Evolutionary conservation across 23 tunicate species (phyloP), one percentile per base, ranked within the genome.

Genomic region (Styela plicata): DNA sequence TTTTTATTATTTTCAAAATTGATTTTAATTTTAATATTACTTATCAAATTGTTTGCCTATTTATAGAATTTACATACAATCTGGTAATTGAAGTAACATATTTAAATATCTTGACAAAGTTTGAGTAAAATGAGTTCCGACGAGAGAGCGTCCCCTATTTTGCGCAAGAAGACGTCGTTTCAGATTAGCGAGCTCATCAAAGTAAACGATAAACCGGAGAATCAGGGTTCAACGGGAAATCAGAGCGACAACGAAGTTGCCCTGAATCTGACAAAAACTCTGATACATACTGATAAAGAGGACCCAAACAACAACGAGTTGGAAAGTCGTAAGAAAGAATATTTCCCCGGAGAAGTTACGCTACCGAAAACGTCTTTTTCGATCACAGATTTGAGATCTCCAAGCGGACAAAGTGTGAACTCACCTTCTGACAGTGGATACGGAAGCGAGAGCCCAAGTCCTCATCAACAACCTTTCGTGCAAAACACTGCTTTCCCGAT

Each of bases 361-460:
- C n/a, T 57, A 17, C 1, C 66, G 0, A 52, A 52, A n/a, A n/a
- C 64, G 20, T 52, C 33, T 18, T 44, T 53, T 44, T 25, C 30
- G 17, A 0, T 24, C 17, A 67, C 31, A 1, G 71, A 67, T 67
- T 22, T 67, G 16, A 1, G 30, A 25, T 67, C 71, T 13, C 71
- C 71, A 27, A 31, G 52, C 16, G 90, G 82, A 35, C 87, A 83
- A 36, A 88, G 79, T 68, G 76, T 74, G 2, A 83, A 81, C 24
- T 86, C 90, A 0, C 87, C 97, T 28, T 82, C 91, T 3, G 97
- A 92, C 44, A 92, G 97, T 63, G 97, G 97, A 10, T 92, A 92
- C 87, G 86, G 97, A 33, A 92, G 97, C 74, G 88, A 86, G 0
- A 87, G 97, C 34, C 89, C 91, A 22, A 92, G 97, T 68, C 97